Conservation (phyloP, 37 sponge, comb jelly and placozoan genomes). For the Theonella swinhoei region DNA sequence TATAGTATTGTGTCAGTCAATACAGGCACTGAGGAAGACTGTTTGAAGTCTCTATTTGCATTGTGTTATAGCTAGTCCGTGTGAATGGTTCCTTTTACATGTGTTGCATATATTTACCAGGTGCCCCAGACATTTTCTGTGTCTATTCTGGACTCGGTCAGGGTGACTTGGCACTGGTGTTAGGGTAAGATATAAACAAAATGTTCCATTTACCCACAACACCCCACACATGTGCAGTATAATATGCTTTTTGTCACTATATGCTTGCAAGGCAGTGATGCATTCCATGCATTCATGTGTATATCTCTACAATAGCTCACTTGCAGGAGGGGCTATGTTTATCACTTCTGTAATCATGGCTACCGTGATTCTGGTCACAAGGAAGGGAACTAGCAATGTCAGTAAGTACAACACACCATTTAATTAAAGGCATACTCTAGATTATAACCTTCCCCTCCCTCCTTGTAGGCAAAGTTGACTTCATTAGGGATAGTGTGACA, state of each 20-base stretch:
- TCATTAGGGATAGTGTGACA: slow-evolving; percentile 72
- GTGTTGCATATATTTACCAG: slow-evolving; percentile 38
- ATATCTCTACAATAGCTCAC: slow-evolving; percentile 34
- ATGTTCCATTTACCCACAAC: background rate
- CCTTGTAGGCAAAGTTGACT: slow-evolving; percentile 62
- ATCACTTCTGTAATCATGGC: slow-evolving; percentile 81
- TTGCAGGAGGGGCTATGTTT: slow-evolving; percentile 82
- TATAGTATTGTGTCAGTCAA: no score
- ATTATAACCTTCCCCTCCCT: no score
- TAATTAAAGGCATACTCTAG: background rate
- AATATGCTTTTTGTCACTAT: background rate
- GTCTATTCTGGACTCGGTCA: slow-evolving; percentile 68
- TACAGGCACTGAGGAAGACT: no score
- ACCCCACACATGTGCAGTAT: background rate
- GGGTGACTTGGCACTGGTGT: slow-evolving; percentile 69
- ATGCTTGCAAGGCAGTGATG: background rate
- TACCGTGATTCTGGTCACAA: slow-evolving; percentile 52
- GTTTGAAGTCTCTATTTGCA: no score
- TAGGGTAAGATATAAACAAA: no score
- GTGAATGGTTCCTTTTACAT: no score
- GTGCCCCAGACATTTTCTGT: slow-evolving; percentile 89
- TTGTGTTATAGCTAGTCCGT: no score
- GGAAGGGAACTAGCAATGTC: slow-evolving; percentile 23
- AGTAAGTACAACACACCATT: slow-evolving; percentile 25
- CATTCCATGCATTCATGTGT: background rate